Base-by-base conservation (phyloP, 1,140 invertebrate genomes). In the Lordiphosa mommai region DNA sequence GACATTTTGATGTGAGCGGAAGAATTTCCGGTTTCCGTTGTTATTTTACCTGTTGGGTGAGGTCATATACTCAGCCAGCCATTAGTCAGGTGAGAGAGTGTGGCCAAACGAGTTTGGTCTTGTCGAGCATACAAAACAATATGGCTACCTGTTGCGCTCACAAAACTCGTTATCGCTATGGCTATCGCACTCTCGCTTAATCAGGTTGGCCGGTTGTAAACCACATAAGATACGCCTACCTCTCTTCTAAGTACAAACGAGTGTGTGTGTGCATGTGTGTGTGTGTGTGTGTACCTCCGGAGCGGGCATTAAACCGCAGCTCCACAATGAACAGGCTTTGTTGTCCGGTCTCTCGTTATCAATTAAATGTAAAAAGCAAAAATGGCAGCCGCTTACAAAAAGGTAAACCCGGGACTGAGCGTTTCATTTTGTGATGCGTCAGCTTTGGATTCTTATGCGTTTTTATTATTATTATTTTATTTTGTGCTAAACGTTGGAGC, bases 1-100 rank as follows among this genome's bases (percentile, higher is more conserved):
- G 23, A 38, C 51, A 47, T 41, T 47, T 56, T 51, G 60, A 50
- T 40, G 20, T 51, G 14, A 60, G 23, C 66, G 56, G 61, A 68
- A 79, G 53, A 56, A 48, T 77, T 84, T 84, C 77, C 77, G 77
- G 38, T 84, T 84, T 79, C 77, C 63, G 34, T 82, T 76, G 77
- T 84, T 82, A 17, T 77, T 72, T 50, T 72, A 82, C 77, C 72
- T 82, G 77, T 32, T 49, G 52, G 44, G 9, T 77, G 63, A 72
- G 49, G 63, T 68, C 73, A 72, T 27, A 33, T 10, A 37, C 33
- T 53, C 17, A 20, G 37, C 30, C 27, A 38, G 63, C 72, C 72
- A 77, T 77, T 72, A 57, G 55, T n/a, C 49, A 57, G 14, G 49
- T 38, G 70, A 56, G 56, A 16, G 50, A 23, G 33, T 61, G 47